phyloP scores from a whole-genome alignment of 35 echinoderm and acorn worm genomes.

The Ophiothrix spiculata region DNA sequence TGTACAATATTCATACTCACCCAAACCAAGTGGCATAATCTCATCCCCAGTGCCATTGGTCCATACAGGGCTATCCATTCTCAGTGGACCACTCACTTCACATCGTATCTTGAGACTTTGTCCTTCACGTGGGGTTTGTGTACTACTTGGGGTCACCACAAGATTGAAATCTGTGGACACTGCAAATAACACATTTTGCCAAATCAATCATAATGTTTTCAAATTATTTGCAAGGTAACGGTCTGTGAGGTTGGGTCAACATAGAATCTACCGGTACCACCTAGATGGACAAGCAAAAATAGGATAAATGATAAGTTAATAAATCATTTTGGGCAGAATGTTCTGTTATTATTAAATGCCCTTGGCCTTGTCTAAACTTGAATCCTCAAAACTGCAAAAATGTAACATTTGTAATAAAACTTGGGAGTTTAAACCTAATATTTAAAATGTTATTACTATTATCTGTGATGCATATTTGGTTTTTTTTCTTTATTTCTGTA shows the following conservation, averaged over 20 bases:
- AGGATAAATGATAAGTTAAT: too few species aligned
- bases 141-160: conserved; percentile 41
- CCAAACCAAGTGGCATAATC: conserved; percentile 56
- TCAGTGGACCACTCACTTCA: conserved; percentile 61
- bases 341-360: too few species aligned
- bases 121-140: conserved; percentile 24
- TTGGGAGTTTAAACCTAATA: too few species aligned
- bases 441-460: too few species aligned
- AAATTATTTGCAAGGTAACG: conserved; percentile 10
- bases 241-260: conserved; percentile 25
- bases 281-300: too few species aligned
- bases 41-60: conserved; percentile 37
- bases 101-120: conserved; percentile 53
- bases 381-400: too few species aligned
- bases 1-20: conserved; percentile 25
- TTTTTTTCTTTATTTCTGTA: too few species aligned
- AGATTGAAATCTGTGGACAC: conserved; percentile 64
- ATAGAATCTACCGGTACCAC: conserved; percentile 47
- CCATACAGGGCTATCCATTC: conserved; percentile 59
- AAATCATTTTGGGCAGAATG: too few species aligned
- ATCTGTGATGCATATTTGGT: too few species aligned
- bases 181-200: conserved; percentile 13
- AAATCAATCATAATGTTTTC: background rate
- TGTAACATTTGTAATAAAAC: too few species aligned
- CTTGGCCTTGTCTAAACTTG: too few species aligned